Evolutionary conservation across 2,797 vertebrate genomes (phyloP).

Genomic region (Hirundo rustica): DNA sequence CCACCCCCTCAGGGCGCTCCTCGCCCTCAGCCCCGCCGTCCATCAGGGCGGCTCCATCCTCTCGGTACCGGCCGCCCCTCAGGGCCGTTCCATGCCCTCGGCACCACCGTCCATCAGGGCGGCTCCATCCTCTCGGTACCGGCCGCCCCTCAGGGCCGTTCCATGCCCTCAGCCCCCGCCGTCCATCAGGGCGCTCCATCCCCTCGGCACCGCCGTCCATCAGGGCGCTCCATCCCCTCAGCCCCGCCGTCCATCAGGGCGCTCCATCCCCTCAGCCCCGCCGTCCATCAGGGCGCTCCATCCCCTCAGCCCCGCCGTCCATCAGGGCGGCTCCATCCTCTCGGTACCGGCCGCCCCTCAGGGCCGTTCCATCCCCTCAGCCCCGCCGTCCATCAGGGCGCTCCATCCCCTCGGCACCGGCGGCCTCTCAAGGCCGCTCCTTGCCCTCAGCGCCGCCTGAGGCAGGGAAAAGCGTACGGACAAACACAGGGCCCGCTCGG

Average conservation of each 20-base stretch:
- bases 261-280: neutral
- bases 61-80: neutral
- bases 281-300: no score
- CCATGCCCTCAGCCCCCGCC: fast-evolving
- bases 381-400: neutral
- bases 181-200: no score
- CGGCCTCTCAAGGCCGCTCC: neutral
- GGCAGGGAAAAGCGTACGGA: fast-evolving
- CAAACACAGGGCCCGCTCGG: neutral
- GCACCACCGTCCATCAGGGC: fast-evolving
- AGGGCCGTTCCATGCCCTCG: no score
- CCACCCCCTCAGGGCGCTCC: neutral
- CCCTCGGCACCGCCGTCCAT: fast-evolving
- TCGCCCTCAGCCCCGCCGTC: no score
- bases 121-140: neutral
- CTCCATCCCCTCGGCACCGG: no score
- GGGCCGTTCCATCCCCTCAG: fast-evolving
- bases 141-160: neutral
- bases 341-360: neutral
- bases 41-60: neutral
- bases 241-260: neutral
- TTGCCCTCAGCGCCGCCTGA: neutral
- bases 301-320: neutral
- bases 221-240: no score
- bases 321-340: fast-evolving